These are phyloP conservation scores for Gortyna flavago DNA, from an alignment of 2,888 invertebrate genomes.

Conservation along the genomic window DNA sequence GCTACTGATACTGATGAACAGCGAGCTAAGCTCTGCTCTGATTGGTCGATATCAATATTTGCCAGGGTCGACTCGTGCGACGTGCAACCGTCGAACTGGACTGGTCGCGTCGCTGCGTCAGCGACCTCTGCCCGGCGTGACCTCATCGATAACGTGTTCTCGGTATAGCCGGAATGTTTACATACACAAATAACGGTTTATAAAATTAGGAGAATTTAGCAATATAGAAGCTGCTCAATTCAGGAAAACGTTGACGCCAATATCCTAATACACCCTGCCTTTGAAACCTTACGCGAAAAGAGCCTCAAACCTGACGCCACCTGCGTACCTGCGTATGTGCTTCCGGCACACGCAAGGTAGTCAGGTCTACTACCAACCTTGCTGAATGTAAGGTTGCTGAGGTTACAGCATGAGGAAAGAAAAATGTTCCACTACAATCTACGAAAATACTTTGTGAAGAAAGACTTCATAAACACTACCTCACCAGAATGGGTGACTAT, in stretches of 20 bases:
- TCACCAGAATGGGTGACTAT: background rate
- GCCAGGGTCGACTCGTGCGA: constrained; percentile 71
- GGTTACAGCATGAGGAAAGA: background rate
- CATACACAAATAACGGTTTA: constrained; percentile 42
- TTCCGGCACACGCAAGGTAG: constrained; percentile 27
- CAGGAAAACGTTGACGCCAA: background rate
- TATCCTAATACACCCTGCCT: background rate
- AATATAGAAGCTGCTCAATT: constrained; percentile 1
- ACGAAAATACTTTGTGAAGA: background rate
- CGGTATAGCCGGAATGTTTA: constrained; percentile 67
- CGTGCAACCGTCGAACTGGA: constrained; percentile 47
- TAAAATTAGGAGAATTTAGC: constrained; percentile 11
- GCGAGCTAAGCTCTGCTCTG: constrained; percentile 37
- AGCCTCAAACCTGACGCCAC: background rate
- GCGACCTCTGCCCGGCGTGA: constrained; percentile 79
- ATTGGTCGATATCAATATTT: constrained; percentile 62
- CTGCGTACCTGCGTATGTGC: background rate
- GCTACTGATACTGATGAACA: constrained; percentile 30
- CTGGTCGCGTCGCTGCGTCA: constrained; percentile 57
- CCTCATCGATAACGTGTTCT: constrained; percentile 80
- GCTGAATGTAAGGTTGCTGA: background rate
- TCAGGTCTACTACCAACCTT: background rate
- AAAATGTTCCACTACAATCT: constrained; percentile 3
- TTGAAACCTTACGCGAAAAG: background rate
- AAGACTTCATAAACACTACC: background rate